These are phyloP conservation scores for Idaea biselata DNA, from an alignment of 2,888 invertebrate genomes.

Conservation along the genomic window DNA sequence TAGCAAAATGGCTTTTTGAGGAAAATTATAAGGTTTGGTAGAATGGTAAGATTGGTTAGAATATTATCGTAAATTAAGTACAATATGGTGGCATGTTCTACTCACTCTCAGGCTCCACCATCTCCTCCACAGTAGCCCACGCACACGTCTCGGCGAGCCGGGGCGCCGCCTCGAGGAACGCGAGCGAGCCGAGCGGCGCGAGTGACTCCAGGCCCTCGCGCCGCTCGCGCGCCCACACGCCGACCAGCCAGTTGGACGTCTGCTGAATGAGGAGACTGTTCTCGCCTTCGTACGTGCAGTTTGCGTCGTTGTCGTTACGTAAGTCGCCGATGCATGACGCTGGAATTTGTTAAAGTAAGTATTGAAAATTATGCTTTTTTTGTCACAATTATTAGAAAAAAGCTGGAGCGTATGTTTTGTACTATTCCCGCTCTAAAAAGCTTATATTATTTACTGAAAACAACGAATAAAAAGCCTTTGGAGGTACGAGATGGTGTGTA, in stretches of 20 bases:
- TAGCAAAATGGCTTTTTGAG: too few relatives aligned
- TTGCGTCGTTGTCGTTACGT: slow-evolving; percentile 91
- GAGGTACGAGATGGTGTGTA: too few relatives aligned
- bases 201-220: too few relatives aligned
- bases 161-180: slow-evolving; percentile 81
- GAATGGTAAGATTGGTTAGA: too few relatives aligned
- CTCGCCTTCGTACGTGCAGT: slow-evolving; percentile 95
- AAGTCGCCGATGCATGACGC: slow-evolving; percentile 87
- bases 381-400: too few relatives aligned
- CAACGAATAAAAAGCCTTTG: too few relatives aligned
- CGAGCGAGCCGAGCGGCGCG: slow-evolving; percentile 84
- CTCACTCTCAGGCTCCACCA: slow-evolving; percentile 78
- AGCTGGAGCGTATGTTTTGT: too few relatives aligned
- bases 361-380: slow-evolving; percentile 13
- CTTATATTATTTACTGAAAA: too few relatives aligned
- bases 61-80: too few relatives aligned
- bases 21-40: too few relatives aligned
- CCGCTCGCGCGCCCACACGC: slow-evolving; percentile 80
- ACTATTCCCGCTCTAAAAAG: too few relatives aligned
- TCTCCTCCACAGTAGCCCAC: slow-evolving; percentile 68
- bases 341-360: slow-evolving; percentile 46
- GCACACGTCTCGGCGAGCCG: slow-evolving; percentile 79
- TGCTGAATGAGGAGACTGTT: slow-evolving; percentile 94
- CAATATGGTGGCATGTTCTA: slow-evolving; percentile 10
- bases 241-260: slow-evolving; percentile 91